These are phyloP conservation scores for Labeo rohita DNA, from an alignment of 2,113 vertebrate genomes.

Conservation along the genomic window DNA sequence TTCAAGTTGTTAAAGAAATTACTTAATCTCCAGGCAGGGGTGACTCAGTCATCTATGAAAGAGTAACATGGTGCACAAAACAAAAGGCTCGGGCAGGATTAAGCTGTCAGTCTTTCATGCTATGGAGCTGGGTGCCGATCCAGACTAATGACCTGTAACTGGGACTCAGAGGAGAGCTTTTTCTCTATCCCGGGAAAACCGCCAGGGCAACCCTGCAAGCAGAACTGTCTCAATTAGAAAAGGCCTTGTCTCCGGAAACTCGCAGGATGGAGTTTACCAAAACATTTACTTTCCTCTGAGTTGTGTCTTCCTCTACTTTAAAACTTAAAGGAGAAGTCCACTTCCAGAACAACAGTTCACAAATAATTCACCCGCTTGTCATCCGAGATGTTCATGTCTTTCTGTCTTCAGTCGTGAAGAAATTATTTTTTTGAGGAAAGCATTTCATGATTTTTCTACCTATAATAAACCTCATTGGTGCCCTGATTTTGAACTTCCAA, in stretches of 20 bases:
- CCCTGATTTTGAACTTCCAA: no score
- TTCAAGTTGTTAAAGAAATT: slow-evolving; percentile 80
- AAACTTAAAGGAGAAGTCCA: not conserved
- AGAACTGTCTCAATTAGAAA: slow-evolving; percentile 74
- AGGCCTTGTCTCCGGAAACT: slow-evolving; percentile 66
- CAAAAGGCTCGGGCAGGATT: slow-evolving; percentile 69
- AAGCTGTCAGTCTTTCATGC: slow-evolving; percentile 67
- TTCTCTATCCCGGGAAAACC: slow-evolving; percentile 57
- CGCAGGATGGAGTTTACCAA: slow-evolving; percentile 43
- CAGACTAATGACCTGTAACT: slow-evolving; percentile 75
- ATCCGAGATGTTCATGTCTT: no score
- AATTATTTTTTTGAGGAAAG: no score
- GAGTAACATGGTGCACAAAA: slow-evolving; percentile 58
- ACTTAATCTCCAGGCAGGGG: slow-evolving; percentile 74
- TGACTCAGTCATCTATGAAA: slow-evolving; percentile 71
- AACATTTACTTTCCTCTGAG: slow-evolving; percentile 32
- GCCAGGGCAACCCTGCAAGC: slow-evolving; percentile 68
- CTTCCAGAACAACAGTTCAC: no score
- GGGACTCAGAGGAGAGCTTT: slow-evolving; percentile 66
- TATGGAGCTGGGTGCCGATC: slow-evolving; percentile 60
- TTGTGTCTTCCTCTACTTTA: slow-evolving; percentile 12
- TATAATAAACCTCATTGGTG: no score
- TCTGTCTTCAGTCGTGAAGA: no score
- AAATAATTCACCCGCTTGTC: no score
- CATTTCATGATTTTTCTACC: no score